Base-by-base conservation (phyloP, 2,113 vertebrate genomes). In the Cavia porcellus region DNA sequence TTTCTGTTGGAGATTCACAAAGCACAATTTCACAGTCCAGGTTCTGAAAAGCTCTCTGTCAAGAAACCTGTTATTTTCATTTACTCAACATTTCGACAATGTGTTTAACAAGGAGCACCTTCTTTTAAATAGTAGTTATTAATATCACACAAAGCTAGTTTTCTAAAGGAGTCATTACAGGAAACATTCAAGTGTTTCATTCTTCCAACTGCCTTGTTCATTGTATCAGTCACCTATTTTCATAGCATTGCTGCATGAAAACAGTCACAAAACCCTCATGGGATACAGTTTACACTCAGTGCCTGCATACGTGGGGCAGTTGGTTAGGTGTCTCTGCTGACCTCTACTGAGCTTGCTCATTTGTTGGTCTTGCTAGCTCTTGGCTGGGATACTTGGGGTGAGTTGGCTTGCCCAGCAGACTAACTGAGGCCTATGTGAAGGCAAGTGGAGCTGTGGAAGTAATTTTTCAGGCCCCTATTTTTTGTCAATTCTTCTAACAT, bases 11-110 rank as follows among this genome's bases (percentile, higher is more conserved):
- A 81, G 55, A 92, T 14, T 87, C 75, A 83, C 32, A 52, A 57
- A 30, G 81, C 64, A 92, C 77, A 90, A 77, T 89, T 96, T 92
- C 75, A 87, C 68, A 87, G 57, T 64, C 68, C 89, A 94, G 82
- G 55, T 17, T 64, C 79, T 77, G 66, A 88, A 68, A 96, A 94
- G 64, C 57, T 72, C 13, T 92, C 84, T 59, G 90, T 91, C 79
- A 94, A 82, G 87, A 91, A 95, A 93, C 32, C 68, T 85, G 81
- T 96, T 96, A 74, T 91, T 91, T 95, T 94, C 87, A 93, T 89
- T 91, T 89, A 89, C 55, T 96, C 70, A 81, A 75, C 24, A 42
- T 86, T 86, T 97, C 86, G 62, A 50, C 81, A 97, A 83, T 68
- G 5, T 50, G 52, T 79, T 95, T 97, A 89, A 83, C 64, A 72